A percentile compares a stretch with the other conserved stretches of the same genome.
Conservation (phyloP, 1,140 invertebrate genomes). For the Lordiphosa mommai region DNA sequence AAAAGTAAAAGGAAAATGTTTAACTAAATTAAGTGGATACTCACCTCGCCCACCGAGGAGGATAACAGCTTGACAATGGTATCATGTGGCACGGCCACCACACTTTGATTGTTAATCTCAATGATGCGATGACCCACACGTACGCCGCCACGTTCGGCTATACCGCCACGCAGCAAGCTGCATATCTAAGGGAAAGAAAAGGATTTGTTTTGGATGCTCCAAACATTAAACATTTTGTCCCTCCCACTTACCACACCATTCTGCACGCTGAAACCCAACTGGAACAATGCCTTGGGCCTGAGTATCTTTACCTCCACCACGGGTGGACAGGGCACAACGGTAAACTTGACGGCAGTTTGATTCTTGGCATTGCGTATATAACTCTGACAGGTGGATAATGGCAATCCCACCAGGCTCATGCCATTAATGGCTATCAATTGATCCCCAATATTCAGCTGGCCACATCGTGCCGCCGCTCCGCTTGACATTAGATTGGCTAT, state of each 20-base stretch:
- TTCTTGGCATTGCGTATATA: slow-evolving; percentile 99
- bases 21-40: neutral
- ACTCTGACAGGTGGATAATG: slow-evolving; percentile 97
- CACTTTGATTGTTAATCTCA: slow-evolving; percentile 99
- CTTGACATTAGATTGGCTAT: slow-evolving; percentile 98
- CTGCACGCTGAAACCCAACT: slow-evolving; percentile 99
- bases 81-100: slow-evolving; percentile 99
- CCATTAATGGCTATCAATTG: slow-evolving; percentile 99
- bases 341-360: slow-evolving; percentile 98
- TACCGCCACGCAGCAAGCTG: slow-evolving; percentile 97
- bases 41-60: slow-evolving; percentile 98
- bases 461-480: slow-evolving; percentile 97
- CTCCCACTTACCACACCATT: slow-evolving; percentile 99
- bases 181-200: slow-evolving; percentile 90
- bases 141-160: slow-evolving; percentile 98
- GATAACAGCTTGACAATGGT: slow-evolving; percentile 99
- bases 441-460: slow-evolving; percentile 99
- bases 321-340: slow-evolving; percentile 98
- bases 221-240: too few relatives aligned
- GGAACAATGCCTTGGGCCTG: slow-evolving; percentile 99
- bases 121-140: slow-evolving; percentile 99
- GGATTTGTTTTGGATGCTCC: too few relatives aligned
- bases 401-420: slow-evolving; percentile 97
- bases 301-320: slow-evolving; percentile 99
- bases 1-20: slow-evolving; percentile 5